Evolutionary conservation across 2,888 invertebrate species (phyloP).

Genomic region (Eilema sororculum): DNA sequence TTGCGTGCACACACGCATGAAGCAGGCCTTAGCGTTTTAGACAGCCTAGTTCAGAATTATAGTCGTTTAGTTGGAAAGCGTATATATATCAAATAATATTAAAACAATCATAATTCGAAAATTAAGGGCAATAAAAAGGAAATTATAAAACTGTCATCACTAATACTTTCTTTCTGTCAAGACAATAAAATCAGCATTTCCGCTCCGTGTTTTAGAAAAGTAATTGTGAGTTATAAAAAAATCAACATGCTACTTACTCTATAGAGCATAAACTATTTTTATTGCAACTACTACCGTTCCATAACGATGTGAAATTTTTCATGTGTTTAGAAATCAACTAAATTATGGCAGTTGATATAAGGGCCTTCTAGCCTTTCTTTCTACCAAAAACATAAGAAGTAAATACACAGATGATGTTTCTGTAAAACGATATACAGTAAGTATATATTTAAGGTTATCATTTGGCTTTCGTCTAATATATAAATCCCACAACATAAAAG

Average conservation of each 20-base stretch:
- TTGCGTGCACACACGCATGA: no score
- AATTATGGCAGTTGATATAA: background rate
- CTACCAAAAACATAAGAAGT: background rate
- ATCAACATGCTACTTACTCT: slow-evolving; percentile 1
- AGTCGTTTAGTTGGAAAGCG: no score
- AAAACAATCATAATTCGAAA: background rate
- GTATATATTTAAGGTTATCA: no score
- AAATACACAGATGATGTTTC: background rate
- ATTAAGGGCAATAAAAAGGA: background rate
- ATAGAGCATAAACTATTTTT: slow-evolving; percentile 30
- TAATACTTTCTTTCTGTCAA: background rate
- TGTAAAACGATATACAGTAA: background rate
- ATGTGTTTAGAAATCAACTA: slow-evolving; percentile 14
- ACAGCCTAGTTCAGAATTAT: no score
- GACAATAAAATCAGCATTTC: background rate
- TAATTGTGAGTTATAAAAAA: background rate
- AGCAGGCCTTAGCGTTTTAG: no score
- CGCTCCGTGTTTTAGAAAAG: background rate
- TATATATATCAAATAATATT: no score
- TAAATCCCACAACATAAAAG: no score
- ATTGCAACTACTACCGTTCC: slow-evolving; percentile 74
- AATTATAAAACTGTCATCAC: background rate
- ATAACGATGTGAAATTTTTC: slow-evolving; percentile 42
- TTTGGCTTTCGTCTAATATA: no score
- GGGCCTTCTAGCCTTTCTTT: background rate